Base-by-base conservation (phyloP, 2,113 vertebrate species). In the Cynoglossus semilaevis region DNA sequence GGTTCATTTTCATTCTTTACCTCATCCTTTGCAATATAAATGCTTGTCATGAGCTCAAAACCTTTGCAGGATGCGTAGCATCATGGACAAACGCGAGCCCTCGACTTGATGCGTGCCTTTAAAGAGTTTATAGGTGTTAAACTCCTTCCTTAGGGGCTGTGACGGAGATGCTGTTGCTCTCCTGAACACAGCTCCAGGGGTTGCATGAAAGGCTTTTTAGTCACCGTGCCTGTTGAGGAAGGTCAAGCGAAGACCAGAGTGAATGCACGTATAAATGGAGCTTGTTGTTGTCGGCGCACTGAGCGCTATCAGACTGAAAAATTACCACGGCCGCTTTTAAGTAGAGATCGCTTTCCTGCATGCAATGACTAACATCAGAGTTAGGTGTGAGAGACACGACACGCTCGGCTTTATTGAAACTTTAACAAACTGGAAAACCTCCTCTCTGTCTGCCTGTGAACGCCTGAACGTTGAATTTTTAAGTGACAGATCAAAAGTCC, bases 221-320 rank as follows among this genome's bases (percentile, higher is more conserved):
- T 74, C 66, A 12, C 54, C 38, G 68, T 7, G 75, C 62, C 73
- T 49, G 48, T 58, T 58, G 58, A 40, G 67, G 78, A 87, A 87
- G 85, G 80, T 87, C 82, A 80, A 81, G 67, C 42, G 61, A 58
- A 66, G 77, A 81, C 76, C 74, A 69, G 70, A 84, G 73, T 22
- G 42, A 77, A 74, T 58, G 78, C 68, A 71, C 72, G 74, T 82
- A 41, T 2, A 63, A 82, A 77, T 54, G 67, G 63, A 72, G 65
- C 51, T 57, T 51, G 76, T 73, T 76, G 80, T 72, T 63, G 60
- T 55, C 49, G 60, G 62, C 66, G 67, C 71, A 58, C 54, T 11
- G 70, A 51, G 61, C 47, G 65, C 65, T 58, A 66, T 70, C 80
- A 76, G 79, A 79, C 82, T 81, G 82, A 82, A 56, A 77, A 77